A percentile compares a stretch with the other conserved stretches of the same genome.
Evolutionary conservation across 1,140 invertebrate genomes (phyloP).

Genomic region (Phortica variegata): DNA sequence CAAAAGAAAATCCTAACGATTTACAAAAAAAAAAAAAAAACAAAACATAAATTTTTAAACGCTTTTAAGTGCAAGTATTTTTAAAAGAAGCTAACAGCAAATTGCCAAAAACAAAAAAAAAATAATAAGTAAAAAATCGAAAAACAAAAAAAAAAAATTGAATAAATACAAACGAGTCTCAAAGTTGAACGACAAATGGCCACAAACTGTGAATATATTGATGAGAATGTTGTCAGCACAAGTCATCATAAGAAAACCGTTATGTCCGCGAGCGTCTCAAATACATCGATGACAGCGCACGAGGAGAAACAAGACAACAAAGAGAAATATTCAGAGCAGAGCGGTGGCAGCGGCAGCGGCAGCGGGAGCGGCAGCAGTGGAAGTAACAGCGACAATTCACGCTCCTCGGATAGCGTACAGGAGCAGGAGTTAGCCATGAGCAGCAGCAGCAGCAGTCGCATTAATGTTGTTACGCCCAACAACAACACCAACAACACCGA

Average conservation of each 20-base stretch:
- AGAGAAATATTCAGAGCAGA: conserved; percentile 4
- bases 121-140: conserved; percentile 16
- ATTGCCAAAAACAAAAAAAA: neutral
- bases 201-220: conserved; percentile 42
- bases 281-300: conserved; percentile 5
- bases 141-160: conserved; percentile 6
- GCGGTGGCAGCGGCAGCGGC: neutral
- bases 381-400: conserved; percentile 8
- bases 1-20: conserved; percentile 26
- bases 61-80: too few species aligned
- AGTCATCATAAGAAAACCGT: conserved; percentile 9
- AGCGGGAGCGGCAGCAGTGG: neutral
- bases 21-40: neutral
- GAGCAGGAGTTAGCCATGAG: neutral
- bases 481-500: neutral
- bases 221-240: conserved; percentile 33
- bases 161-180: neutral
- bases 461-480: too few species aligned
- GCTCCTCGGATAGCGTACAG: conserved; percentile 1
- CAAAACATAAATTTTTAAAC: neutral
- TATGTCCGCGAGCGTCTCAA: conserved; percentile 12
- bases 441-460: neutral
- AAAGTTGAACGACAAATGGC: conserved; percentile 30
- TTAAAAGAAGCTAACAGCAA: neutral
- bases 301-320: conserved; percentile 16